Conservation (phyloP, 2,113 vertebrate species). For the Equus quagga region DNA sequence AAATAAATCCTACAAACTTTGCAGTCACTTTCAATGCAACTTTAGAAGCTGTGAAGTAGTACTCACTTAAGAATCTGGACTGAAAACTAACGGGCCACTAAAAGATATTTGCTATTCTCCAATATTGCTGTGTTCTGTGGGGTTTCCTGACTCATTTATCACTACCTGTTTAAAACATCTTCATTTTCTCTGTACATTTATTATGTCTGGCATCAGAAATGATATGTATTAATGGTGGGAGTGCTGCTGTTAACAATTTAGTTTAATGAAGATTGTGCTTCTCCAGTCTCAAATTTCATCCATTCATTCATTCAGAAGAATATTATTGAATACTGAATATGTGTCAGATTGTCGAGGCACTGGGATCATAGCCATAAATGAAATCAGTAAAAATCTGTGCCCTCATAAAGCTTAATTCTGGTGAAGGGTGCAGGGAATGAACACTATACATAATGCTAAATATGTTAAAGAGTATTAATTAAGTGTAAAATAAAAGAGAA, state of each 20-base stretch:
- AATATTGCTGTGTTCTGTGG: background rate
- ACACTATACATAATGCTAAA: background rate
- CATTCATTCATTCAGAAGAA: constrained; percentile 14
- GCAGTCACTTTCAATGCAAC: background rate
- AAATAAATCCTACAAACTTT: constrained; percentile 64
- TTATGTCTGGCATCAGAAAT: background rate
- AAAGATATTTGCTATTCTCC: background rate
- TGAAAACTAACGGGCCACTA: background rate
- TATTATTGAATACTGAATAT: background rate
- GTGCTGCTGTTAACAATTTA: background rate
- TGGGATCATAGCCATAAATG: background rate
- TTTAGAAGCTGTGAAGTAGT: background rate
- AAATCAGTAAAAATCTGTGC: background rate
- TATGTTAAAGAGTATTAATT: background rate
- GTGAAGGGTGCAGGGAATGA: background rate
- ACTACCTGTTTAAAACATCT: background rate
- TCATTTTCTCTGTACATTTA: background rate
- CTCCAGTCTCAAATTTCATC: background rate
- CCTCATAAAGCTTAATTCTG: background rate
- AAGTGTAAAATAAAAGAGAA: background rate
- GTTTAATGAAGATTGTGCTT: background rate
- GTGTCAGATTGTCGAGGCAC: background rate
- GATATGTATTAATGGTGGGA: background rate
- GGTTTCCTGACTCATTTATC: background rate
- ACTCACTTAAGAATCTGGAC: background rate